Evolutionary conservation across 2,113 vertebrate species (phyloP), one percentile per base, ranked within the genome.

Genomic region (Heterotis niloticus): DNA sequence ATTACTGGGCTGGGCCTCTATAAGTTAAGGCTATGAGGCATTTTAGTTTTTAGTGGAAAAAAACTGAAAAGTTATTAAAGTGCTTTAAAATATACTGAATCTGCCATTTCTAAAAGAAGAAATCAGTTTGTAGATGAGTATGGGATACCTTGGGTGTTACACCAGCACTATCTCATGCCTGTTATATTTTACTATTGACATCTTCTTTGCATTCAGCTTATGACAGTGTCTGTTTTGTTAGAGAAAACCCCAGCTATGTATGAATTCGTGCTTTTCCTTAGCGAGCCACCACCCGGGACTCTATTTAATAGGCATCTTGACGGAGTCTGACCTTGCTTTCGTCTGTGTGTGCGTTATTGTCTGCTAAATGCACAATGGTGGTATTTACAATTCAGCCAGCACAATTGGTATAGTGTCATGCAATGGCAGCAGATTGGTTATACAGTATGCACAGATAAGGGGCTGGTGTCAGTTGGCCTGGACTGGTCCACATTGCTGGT

Each of bases 331-430:
- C 52, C 18, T 34, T 71, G 59, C 57, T 65, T 73, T 51, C 57
- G 56, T 23, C 64, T 74, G 80, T 80, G 26, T 75, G 60, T 77
- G 29, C 16, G 28, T 10, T 44, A 4, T 71, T 71, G 69, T 71
- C 44, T 20, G 26, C 34, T 0, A 18, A 51, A 16, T 34, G 44
- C 14, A 71, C 69, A 71, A 16, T 71, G 69, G 26, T 51, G 14
- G 69, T 28, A 44, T 71, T 71, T 10, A 52, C 69, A 52, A 10
- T 5, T 28, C 34, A 51, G 34, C 5, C 17, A 20, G 5, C 20
- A 51, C 34, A 28, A 51, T 71, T 44, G 34, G 34, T 16, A 16
- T 52, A 16, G 13, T n/a, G 24, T 24, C 69, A 20, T 34, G 69
- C 18, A 71, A 44, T n/a, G 24, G 23, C 14, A 10, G 57, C 12